phyloP scores from a whole-genome alignment of 2,797 vertebrate species.

The Hydrophis major region DNA sequence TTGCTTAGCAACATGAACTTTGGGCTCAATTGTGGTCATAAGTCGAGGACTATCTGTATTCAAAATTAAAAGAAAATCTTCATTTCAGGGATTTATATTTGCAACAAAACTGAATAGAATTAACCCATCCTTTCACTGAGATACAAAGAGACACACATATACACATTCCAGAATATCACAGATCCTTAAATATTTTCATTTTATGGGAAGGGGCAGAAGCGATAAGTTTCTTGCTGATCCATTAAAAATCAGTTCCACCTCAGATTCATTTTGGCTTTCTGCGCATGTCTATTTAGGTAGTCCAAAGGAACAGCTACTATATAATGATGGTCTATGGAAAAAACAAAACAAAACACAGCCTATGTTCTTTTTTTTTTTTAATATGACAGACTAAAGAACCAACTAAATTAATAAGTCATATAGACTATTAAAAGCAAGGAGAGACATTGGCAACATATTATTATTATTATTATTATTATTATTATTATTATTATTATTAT shows the following conservation, averaged over 20 bases:
- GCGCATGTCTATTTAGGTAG: background rate
- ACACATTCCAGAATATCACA: background rate
- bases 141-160: background rate
- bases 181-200: background rate
- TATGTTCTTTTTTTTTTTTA: background rate
- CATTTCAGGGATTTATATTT: background rate
- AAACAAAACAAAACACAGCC: background rate
- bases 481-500: too few relatives aligned
- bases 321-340: background rate
- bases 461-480: too few relatives aligned
- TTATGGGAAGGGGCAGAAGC: background rate
- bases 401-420: too few relatives aligned
- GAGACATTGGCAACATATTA: too few relatives aligned
- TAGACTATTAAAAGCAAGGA: too few relatives aligned
- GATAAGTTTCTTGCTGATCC: background rate
- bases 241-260: background rate
- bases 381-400: too few relatives aligned
- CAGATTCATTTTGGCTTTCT: background rate
- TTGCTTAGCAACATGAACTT: too few relatives aligned
- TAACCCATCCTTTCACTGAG: background rate
- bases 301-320: background rate
- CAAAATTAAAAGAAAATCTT: background rate
- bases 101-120: background rate
- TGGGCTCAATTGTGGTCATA: too few relatives aligned
- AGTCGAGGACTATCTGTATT: background rate